phyloP scores from a whole-genome alignment of 2,888 invertebrate genomes.

The Ariolimax columbianus region DNA sequence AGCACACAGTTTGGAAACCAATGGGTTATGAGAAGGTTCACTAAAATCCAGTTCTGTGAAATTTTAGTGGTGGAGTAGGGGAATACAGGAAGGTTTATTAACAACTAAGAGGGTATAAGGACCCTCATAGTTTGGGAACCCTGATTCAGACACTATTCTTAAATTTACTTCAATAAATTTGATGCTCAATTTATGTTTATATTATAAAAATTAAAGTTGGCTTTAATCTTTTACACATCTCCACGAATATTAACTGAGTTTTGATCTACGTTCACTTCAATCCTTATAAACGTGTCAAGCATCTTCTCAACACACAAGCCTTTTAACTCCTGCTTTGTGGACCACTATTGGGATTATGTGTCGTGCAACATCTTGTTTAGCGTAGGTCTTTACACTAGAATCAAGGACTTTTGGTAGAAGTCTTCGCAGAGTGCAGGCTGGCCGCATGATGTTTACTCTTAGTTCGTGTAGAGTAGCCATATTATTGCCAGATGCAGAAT shows the following conservation, averaged over 20 bases:
- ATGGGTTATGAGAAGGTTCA: too few species aligned
- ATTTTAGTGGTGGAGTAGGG: too few species aligned
- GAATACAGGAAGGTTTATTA: too few species aligned
- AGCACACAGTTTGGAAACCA: too few species aligned
- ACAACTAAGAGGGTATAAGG: too few species aligned
- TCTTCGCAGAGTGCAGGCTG: conserved; percentile 7
- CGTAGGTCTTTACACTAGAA: not conserved
- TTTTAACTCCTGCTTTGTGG: not conserved
- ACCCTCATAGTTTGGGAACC: too few species aligned
- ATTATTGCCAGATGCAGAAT: not conserved
- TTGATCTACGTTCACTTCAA: not conserved
- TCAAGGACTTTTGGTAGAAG: not conserved
- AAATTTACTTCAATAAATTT: too few species aligned
- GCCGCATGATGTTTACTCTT: not conserved
- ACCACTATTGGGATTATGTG: not conserved
- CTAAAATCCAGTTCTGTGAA: too few species aligned
- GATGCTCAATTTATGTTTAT: too few species aligned
- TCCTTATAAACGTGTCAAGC: not conserved
- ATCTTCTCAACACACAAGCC: not conserved
- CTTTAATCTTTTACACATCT: not conserved
- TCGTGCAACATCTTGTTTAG: not conserved
- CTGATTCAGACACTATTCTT: too few species aligned
- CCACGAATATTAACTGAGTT: not conserved
- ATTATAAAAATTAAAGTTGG: too few species aligned
- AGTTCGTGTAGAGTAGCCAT: not conserved